Base-by-base conservation (phyloP, 2,888 invertebrate species). In the Limenitis camilla region DNA sequence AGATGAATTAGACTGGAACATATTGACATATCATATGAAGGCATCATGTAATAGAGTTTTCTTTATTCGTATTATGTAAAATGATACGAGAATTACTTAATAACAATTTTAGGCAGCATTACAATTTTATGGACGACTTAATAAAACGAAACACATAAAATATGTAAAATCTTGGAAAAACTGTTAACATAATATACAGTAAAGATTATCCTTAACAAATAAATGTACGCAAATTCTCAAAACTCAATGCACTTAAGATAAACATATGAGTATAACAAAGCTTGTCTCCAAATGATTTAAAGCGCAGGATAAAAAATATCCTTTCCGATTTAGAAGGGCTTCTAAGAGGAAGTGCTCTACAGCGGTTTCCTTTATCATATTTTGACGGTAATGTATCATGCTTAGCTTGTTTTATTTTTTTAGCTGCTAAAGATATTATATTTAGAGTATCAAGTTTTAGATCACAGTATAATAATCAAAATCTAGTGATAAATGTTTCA, bases 281-380 rank as follows among this genome's bases (percentile, higher is more conserved):
- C 46, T 41, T 41, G 41, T 36, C 36, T 27, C 11, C 38, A 47
- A 8, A 1, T 47, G 44, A 44, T 41, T 52, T 46, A 61, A 58
- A n/a, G n/a, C n/a, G 11, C 1, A 45, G 28, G 8, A 28, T 9
- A 29, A 60, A 55, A 54, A 61, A 64, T 63, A 59, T 63, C 60
- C 59, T 57, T 59, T 64, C 54, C 58, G 60, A 59, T 55, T 44
- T 58, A 51, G 47, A 66, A 66, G 65, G 71, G 69, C 63, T 75
- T 74, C 75, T 74, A 60, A 73, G 74, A 77, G 77, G 78, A 78
- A 77, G 69, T 71, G 62, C 58, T 61, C 59, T 53, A 63, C 63
- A 60, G 53, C 61, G 57, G 58, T 60, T 62, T 58, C 62, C 40
- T 47, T 48, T 45, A 53, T 52, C 42, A 53, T 52, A 35, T 32